Evolutionary conservation across 2,888 invertebrate species (phyloP).

Genomic region (Liodrosophila aerea): DNA sequence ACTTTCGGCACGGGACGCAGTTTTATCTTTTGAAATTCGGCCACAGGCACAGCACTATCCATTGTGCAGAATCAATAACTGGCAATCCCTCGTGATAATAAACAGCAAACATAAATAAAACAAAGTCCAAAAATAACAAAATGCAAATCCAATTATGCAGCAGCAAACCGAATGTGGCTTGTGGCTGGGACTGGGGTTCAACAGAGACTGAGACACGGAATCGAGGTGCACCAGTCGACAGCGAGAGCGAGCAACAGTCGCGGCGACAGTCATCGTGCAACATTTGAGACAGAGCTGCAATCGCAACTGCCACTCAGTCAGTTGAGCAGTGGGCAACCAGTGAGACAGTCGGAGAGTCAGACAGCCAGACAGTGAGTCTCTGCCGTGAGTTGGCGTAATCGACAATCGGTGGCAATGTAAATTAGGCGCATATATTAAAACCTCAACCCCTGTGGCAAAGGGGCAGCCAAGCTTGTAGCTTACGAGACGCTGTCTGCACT

Average conservation of each 20-base stretch:
- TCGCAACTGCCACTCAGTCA: slow-evolving; percentile 55
- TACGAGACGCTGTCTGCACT: slow-evolving; percentile 65
- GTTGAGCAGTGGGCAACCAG: slow-evolving; percentile 12
- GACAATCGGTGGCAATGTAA: slow-evolving; percentile 71
- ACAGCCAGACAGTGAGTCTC: slow-evolving; percentile 31
- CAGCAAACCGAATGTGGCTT: slow-evolving; percentile 15
- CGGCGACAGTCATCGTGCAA: slow-evolving; percentile 66
- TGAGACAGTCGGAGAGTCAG: slow-evolving; percentile 27
- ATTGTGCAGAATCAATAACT: slow-evolving; percentile 59
- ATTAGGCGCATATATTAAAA: slow-evolving; percentile 65
- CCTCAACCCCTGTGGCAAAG: slow-evolving; percentile 5
- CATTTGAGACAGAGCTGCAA: slow-evolving; percentile 65
- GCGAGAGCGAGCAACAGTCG: slow-evolving; percentile 29
- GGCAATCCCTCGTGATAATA: too few species aligned
- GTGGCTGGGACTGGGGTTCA: slow-evolving; percentile 58
- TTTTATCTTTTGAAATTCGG: slow-evolving; percentile 79
- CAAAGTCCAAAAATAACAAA: slow-evolving; percentile 44
- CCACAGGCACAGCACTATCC: slow-evolving; percentile 58
- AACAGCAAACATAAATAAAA: slow-evolving; percentile 18
- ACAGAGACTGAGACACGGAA: slow-evolving; percentile 61
- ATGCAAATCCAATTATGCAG: slow-evolving; percentile 73
- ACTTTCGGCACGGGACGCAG: slow-evolving; percentile 74
- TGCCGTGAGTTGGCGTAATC: slow-evolving; percentile 45
- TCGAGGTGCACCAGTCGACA: slow-evolving; percentile 39
- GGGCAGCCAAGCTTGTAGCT: slow-evolving; percentile 50